Evolutionary conservation across 2,113 vertebrate genomes (phyloP).

Genomic region (Mesoclemmys tuberculata): DNA sequence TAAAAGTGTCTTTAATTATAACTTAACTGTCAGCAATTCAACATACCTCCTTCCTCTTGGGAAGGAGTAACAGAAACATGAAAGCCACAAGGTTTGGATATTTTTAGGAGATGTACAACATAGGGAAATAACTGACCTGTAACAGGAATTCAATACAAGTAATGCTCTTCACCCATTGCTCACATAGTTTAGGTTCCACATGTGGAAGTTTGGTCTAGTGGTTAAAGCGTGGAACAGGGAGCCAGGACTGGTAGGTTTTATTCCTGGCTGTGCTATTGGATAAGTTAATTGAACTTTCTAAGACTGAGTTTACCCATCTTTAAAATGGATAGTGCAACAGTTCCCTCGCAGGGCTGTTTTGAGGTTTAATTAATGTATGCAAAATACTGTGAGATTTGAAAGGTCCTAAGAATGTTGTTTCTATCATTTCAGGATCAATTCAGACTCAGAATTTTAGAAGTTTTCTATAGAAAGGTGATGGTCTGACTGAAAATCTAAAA

Average conservation of each 20-base stretch:
- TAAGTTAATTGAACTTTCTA: accelerated
- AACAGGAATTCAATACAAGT: conserved; percentile 8
- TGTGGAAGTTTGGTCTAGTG: accelerated
- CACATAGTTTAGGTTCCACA: neutral
- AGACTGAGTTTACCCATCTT: neutral
- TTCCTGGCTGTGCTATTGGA: neutral
- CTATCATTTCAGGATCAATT: neutral
- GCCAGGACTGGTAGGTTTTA: neutral
- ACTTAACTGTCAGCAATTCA: conserved; percentile 44
- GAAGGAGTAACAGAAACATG: conserved; percentile 35
- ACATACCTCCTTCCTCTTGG: conserved; percentile 42
- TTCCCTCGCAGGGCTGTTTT: neutral
- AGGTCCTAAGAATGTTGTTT: neutral
- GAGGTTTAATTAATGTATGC: neutral
- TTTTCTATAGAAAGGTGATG: neutral
- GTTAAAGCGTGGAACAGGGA: neutral
- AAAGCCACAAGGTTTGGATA: conserved; percentile 31
- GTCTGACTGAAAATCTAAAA: neutral
- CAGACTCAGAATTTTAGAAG: neutral
- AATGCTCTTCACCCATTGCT: accelerated
- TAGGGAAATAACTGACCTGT: conserved; percentile 42
- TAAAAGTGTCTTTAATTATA: conserved; percentile 57
- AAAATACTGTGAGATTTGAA: neutral
- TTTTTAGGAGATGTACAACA: conserved; percentile 43
- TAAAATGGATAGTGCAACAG: neutral